Evolutionary conservation across 2,888 invertebrate species (phyloP).

Genomic region (Boloria selene): DNA sequence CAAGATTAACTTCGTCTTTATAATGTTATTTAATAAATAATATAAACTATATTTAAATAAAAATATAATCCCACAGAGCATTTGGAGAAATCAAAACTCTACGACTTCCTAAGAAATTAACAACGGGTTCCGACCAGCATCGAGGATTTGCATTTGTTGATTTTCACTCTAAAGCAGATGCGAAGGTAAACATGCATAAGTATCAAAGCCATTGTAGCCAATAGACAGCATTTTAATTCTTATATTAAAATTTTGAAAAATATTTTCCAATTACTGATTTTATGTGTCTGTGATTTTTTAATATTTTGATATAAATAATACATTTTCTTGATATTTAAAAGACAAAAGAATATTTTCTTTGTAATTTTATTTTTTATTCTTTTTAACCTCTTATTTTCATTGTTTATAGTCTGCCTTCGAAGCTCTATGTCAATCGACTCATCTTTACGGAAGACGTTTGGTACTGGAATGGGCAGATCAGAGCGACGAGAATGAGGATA

Average conservation of each 20-base stretch:
- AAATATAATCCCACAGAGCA: conserved; percentile 81
- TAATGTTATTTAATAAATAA: too few relatives aligned
- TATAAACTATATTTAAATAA: conserved; percentile 1
- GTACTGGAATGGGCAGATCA: conserved; percentile 97
- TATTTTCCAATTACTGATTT: neutral
- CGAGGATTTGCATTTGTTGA: conserved; percentile 99
- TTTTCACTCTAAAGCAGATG: conserved; percentile 92
- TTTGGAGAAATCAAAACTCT: conserved; percentile 96
- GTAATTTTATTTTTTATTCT: too few relatives aligned
- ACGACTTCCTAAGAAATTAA: conserved; percentile 94
- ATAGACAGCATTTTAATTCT: too few relatives aligned
- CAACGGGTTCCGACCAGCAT: conserved; percentile 89
- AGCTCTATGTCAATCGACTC: conserved; percentile 96
- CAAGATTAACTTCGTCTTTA: too few relatives aligned
- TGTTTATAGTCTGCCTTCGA: conserved; percentile 92
- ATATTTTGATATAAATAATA: too few relatives aligned
- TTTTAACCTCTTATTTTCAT: neutral
- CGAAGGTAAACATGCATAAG: conserved; percentile 85
- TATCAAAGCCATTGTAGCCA: neutral
- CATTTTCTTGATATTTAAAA: too few relatives aligned
- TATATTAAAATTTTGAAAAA: neutral
- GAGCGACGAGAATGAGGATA: conserved; percentile 85
- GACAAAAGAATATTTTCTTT: too few relatives aligned
- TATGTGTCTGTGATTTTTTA: too few relatives aligned
- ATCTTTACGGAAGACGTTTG: conserved; percentile 97